Base-by-base conservation (phyloP, 2,113 vertebrate species). In the Cygnus buccinator region DNA sequence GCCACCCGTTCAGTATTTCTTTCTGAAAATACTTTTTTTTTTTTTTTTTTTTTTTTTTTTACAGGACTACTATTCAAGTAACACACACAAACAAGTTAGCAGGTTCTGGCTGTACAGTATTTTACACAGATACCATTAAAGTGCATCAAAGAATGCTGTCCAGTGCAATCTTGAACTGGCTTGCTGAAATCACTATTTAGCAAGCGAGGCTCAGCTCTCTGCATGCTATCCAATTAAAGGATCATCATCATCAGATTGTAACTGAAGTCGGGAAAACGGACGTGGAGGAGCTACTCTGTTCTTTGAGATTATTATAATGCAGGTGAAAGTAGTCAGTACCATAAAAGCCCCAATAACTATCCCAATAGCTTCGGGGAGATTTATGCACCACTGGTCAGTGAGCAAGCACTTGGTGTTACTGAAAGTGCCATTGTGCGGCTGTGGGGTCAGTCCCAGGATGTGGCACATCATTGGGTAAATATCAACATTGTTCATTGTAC, bases 401-500 rank as follows among this genome's bases (percentile, higher is more conserved):
- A 99, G 96, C 87, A 99, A 68, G 87, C 98, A 99, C 76, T 98
- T 98, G 31, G 98, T 59, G 33, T 96, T 96, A 46, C 90, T 86
- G 12, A 99, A 97, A 50, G 98, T 98, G 93, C 99, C 99, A 2
- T 99, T 99, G 97, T 99, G 99, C 9, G 99, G 98, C 62, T 41
- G 96, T 1, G 98, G 96, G 3, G 95, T 84, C 61, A 99, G 95
- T 5, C 98, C 97, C 80, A 99, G 97, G 65, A 99, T 96, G 87
- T 97, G 98, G 94, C 99, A 99, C 99, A 99, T 99, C 96, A 99
- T 98, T 16, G 99, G 99, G 95, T 99, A 99, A 73, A 99, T 95
- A 86, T 99, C 99, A n/a, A 99, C 98, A 2, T 81, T 99, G 89
- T 97, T 96, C 8, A 99, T 88, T 5, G 78, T 88, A 59, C 84